Percentiles rank a stretch among this genome's conserved stretches.
Conservation (phyloP, 2,797 vertebrate species). For the Mormyrops attenuatus region DNA sequence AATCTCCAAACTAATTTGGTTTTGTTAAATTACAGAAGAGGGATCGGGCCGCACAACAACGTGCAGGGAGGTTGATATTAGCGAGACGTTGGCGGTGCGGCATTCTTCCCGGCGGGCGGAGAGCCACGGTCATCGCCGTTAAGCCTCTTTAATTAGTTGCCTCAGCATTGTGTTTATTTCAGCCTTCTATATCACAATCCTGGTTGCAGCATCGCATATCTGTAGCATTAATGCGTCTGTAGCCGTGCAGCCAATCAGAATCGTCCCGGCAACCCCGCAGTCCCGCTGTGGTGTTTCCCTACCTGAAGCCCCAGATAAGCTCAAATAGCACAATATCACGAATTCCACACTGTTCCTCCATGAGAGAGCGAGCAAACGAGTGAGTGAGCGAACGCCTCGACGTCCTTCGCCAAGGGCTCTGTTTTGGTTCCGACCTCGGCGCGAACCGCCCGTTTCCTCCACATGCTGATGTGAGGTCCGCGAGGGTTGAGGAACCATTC, state of each 20-base stretch:
- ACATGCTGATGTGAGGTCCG: conserved; percentile 37
- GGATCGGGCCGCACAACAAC: neutral
- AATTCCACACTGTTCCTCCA: neutral
- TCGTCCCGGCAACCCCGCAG: neutral
- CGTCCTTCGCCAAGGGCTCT: neutral
- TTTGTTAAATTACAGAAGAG: conserved; percentile 33
- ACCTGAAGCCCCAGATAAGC: neutral
- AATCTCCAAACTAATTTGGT: conserved; percentile 43
- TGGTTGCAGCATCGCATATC: neutral
- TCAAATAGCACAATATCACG: neutral
- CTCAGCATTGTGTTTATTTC: neutral
- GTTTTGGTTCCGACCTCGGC: neutral
- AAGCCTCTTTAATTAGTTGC: conserved; percentile 14
- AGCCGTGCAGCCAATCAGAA: neutral
- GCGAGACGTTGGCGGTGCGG: neutral
- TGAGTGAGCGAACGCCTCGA: neutral
- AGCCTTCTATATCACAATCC: neutral
- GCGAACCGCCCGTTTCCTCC: conserved; percentile 24
- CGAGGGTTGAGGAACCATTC: conserved; percentile 32
- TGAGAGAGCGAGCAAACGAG: neutral
- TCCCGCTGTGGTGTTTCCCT: neutral
- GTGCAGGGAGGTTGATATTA: neutral
- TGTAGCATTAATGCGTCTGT: neutral
- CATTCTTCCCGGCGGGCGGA: neutral
- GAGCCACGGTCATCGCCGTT: neutral